These are phyloP conservation scores for Phrynocephalus forsythii DNA, from an alignment of 2,797 vertebrate genomes.

Conservation along the genomic window DNA sequence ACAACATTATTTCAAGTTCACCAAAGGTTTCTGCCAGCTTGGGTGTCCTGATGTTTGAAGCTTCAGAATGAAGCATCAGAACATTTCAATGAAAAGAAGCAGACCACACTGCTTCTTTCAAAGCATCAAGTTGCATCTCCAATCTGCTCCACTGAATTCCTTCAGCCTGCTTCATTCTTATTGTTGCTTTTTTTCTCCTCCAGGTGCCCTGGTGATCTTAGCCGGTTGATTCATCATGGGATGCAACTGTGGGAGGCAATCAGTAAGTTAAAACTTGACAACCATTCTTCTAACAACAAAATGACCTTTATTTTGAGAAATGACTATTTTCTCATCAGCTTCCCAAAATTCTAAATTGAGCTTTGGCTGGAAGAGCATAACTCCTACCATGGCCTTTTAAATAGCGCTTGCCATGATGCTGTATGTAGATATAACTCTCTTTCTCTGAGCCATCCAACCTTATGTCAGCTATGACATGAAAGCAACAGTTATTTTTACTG, in stretches of 20 bases:
- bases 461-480: background rate
- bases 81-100: constrained; percentile 38
- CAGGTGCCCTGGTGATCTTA: constrained; percentile 32
- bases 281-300: background rate
- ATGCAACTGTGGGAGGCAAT: constrained; percentile 32
- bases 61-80: constrained; percentile 50
- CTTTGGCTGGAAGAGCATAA: background rate
- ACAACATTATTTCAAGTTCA: constrained; percentile 52
- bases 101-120: constrained; percentile 50
- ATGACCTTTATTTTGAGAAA: constrained; percentile 20
- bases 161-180: background rate
- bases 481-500: background rate
- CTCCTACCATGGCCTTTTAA: background rate
- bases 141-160: constrained; percentile 48
- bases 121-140: constrained; percentile 53
- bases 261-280: constrained; percentile 17
- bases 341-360: background rate
- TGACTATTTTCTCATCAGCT: background rate
- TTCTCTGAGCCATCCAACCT: background rate
- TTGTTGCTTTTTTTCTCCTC: background rate
- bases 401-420: background rate
- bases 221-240: constrained; percentile 25
- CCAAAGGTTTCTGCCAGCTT: constrained; percentile 18
- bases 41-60: constrained; percentile 45
- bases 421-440: background rate